Base-by-base conservation (phyloP, 2,888 invertebrate species). In the Ormyrus pomaceus region DNA sequence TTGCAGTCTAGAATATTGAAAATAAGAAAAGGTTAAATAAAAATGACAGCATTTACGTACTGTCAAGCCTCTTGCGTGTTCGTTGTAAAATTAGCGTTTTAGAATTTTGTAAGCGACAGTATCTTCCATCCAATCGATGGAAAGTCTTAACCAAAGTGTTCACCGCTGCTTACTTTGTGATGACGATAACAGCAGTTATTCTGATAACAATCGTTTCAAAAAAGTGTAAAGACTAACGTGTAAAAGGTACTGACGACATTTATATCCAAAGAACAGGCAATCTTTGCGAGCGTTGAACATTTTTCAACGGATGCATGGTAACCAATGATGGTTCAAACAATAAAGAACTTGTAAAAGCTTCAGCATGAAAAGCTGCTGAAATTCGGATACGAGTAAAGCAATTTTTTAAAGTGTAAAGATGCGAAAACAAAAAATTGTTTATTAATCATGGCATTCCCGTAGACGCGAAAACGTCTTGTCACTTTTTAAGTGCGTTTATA, bases 71-170 rank as follows among this genome's bases (percentile, higher is more conserved):
- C 82, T 82, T 82, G 84, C 83, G 84, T 83, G 85, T 84, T 83
- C 83, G 82, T 83, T 81, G 83, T 83, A 82, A 82, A 80, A 83
- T 82, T 81, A 81, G 82, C 77, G 69, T 78, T 80, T 82, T 80
- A 79, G 80, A 84, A 85, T 83, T 86, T 87, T 87, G 83, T 86
- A 86, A 84, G 71, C 82, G 83, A 84, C 84, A 83, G 61, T 83
- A 85, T 85, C 83, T 84, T 85, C 82, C 82, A 84, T 84, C 82
- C 77, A 85, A 82, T 78, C 80, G 80, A 80, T 83, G 85, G 86
- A 85, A 83, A 85, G 84, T 88, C 78, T 83, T 77, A 82, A 88
- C 85, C 84, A 84, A 88, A 87, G 88, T 88, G 88, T 88, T 88
- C 88, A 88, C 83, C 84, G 87, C 86, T 86, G 86, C 81, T 84